Evolutionary conservation across 1,140 invertebrate species (phyloP).

Genomic region (Formica exsecta): DNA sequence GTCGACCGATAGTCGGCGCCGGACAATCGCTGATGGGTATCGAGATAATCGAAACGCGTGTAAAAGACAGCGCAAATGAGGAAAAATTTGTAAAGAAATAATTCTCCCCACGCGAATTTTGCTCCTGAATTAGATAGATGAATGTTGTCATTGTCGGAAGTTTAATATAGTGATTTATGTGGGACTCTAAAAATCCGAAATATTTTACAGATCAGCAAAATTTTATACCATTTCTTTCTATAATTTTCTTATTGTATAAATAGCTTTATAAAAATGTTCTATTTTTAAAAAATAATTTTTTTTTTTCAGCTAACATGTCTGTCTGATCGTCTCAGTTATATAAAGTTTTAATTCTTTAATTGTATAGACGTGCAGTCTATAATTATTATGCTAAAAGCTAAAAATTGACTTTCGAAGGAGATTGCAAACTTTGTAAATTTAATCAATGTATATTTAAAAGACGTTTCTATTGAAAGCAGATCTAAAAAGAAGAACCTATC

Average conservation of each 20-base stretch:
- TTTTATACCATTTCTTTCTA: too few relatives aligned
- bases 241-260: too few relatives aligned
- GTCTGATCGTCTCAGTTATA: background rate
- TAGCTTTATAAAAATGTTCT: too few relatives aligned
- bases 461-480: conserved; percentile 20
- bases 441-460: conserved; percentile 26
- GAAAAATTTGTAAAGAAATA: conserved; percentile 9
- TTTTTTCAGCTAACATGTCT: too few relatives aligned
- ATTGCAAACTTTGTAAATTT: background rate
- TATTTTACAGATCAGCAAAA: too few relatives aligned
- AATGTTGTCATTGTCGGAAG: background rate
- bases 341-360: background rate
- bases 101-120: background rate
- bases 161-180: background rate
- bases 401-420: background rate
- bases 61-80: background rate
- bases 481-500: conserved; percentile 34
- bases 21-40: conserved; percentile 63
- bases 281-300: too few relatives aligned
- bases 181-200: background rate
- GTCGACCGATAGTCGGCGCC: conserved; percentile 51
- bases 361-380: background rate
- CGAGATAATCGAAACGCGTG: conserved; percentile 18
- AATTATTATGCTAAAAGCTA: conserved; percentile 1
- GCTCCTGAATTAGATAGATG: background rate